Percentiles rank a stretch among this genome's conserved stretches.
Evolutionary conservation across 1,140 invertebrate genomes (phyloP).

Genomic region (Helicoverpa armigera): DNA sequence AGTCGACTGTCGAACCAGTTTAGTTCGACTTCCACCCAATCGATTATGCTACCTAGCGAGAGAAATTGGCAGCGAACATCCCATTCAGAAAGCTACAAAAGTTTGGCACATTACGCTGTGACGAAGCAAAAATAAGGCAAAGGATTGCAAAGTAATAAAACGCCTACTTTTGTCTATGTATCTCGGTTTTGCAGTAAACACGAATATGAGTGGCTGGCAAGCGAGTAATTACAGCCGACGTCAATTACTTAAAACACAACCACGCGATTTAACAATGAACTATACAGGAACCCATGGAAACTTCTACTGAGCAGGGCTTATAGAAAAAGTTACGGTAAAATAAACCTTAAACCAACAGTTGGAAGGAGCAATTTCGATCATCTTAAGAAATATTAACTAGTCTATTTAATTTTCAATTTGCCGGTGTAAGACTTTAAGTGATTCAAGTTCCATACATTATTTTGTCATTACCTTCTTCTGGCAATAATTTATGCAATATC

Average conservation of each 20-base stretch:
- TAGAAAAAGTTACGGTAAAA: slow-evolving; percentile 9
- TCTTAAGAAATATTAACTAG: slow-evolving; percentile 23
- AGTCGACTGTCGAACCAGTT: slow-evolving; percentile 14
- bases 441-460: slow-evolving; percentile 17
- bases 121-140: slow-evolving; percentile 8
- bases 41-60: slow-evolving; percentile 26
- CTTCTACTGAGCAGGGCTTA: neutral
- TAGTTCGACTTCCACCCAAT: slow-evolving; percentile 16
- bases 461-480: neutral
- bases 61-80: slow-evolving; percentile 38
- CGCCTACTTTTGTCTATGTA: slow-evolving; percentile 3
- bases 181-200: slow-evolving; percentile 11
- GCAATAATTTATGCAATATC: too few species aligned
- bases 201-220: slow-evolving; percentile 30
- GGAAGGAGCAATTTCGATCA: neutral
- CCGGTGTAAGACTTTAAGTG: slow-evolving; percentile 11
- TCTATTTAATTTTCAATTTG: slow-evolving; percentile 20
- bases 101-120: slow-evolving; percentile 26
- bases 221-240: slow-evolving; percentile 57
- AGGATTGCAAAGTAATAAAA: slow-evolving; percentile 16
- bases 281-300: slow-evolving; percentile 17
- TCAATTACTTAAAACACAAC: slow-evolving; percentile 56
- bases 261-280: slow-evolving; percentile 61
- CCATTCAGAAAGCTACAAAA: slow-evolving; percentile 34
- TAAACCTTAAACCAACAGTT: neutral